Evolutionary conservation across 2,888 invertebrate genomes (phyloP).

Genomic region (Acronicta alni): DNA sequence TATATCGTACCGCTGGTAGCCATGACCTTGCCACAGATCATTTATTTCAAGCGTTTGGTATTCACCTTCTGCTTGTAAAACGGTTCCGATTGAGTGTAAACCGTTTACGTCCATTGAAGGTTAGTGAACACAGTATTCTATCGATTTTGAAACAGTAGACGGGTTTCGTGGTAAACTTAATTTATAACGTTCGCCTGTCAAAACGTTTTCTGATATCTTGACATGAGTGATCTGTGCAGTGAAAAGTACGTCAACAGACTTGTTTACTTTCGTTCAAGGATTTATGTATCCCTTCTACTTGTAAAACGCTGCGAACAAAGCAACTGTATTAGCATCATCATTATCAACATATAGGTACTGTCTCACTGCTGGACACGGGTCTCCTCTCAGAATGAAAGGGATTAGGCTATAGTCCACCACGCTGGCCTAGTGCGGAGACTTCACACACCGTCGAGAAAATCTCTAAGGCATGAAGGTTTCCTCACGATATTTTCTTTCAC

Average conservation of each 20-base stretch:
- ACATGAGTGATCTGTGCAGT: slow-evolving; percentile 28
- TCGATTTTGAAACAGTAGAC: slow-evolving; percentile 38
- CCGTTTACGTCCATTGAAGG: slow-evolving; percentile 47
- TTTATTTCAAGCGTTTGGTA: slow-evolving; percentile 36
- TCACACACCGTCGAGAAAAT: too few species aligned
- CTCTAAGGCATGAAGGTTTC: too few species aligned
- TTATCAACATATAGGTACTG: too few species aligned
- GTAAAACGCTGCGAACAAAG: background rate
- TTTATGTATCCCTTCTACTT: slow-evolving; percentile 5
- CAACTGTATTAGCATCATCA: background rate
- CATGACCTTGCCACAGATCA: slow-evolving; percentile 44
- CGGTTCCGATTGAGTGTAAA: slow-evolving; percentile 39
- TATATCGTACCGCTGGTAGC: slow-evolving; percentile 1
- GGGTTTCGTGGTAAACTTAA: slow-evolving; percentile 34
- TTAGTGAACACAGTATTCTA: slow-evolving; percentile 41
- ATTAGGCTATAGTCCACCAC: too few species aligned
- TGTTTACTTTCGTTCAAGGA: slow-evolving; percentile 26
- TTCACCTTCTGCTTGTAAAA: slow-evolving; percentile 26
- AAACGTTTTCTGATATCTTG: slow-evolving; percentile 37
- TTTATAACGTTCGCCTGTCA: slow-evolving; percentile 39
- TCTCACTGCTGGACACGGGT: too few species aligned
- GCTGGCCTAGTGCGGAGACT: too few species aligned
- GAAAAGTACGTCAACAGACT: slow-evolving; percentile 16
- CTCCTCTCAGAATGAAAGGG: too few species aligned
- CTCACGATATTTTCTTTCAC: too few species aligned